Evolutionary conservation across 2,888 invertebrate genomes (phyloP), one percentile per base, ranked within the genome.

Genomic region (Gerris lacustris): DNA sequence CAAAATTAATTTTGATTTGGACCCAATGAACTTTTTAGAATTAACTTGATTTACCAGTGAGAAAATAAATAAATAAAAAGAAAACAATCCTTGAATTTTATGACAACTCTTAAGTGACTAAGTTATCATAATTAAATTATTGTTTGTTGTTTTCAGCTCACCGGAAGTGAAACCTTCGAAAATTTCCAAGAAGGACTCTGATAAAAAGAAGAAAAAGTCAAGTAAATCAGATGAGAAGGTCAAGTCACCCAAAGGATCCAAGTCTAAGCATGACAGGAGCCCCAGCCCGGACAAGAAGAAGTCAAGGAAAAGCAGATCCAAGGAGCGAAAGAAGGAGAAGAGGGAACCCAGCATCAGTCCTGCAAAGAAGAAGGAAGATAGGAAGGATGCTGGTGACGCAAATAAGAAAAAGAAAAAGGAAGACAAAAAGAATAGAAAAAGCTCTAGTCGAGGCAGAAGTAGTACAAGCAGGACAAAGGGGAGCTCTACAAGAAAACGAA

Each of bases 151-250:
- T 83, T 80, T 4, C 82, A 91, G 91, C 78, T 84, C 86, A 66
- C 88, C 89, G 69, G 86, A 85, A 78, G 70, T 68, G 18, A 73
- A 72, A 70, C 44, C 70, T 6, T 66, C 71, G 69, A 45, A 66
- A 45, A 67, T 64, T 44, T 70, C 73, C 45, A 74, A 72, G 66
- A 71, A 73, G 67, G 67, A 64, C 15, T 44, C 62, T 15, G 90
- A 90, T 78, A 84, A 86, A 44, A 90, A 90, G 82, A 91, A 80
- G 79, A 83, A 80, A 77, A 80, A 82, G 71, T 79, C 67, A 47
- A 73, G 70, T 69, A 80, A 78, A 70, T 76, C 76, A 69, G 77
- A 76, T 77, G 78, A 78, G 76, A 74, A 62, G 31, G 45, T 63
- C 18, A 45, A 68, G 15, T 67, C 70, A 44, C 63, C 67, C 6